Conservation (phyloP, 1,140 invertebrate genomes). For the Leguminivora glycinivorella region DNA sequence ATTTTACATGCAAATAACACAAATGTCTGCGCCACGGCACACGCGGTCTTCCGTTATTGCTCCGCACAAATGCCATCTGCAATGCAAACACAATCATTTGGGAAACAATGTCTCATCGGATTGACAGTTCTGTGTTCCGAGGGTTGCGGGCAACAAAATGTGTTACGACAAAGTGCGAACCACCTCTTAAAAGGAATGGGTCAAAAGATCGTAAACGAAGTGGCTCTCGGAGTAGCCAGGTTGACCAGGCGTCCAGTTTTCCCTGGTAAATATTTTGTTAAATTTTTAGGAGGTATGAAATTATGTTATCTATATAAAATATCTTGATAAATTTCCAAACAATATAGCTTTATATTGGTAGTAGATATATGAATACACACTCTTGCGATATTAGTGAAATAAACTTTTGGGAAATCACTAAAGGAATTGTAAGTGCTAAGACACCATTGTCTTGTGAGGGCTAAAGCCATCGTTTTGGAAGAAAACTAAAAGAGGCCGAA, state of each 20-base stretch:
- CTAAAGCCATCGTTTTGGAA: not conserved
- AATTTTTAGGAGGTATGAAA: no score
- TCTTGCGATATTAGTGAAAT: no score
- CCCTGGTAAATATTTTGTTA: not conserved
- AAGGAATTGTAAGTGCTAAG: no score
- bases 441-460: no score
- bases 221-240: not conserved
- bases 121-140: not conserved
- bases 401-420: no score
- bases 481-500: not conserved
- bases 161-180: conserved; percentile 15
- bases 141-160: not conserved
- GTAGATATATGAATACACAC: no score
- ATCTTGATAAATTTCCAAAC: no score
- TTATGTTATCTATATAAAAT: no score
- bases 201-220: conserved; percentile 4
- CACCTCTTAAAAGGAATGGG: conserved; percentile 18
- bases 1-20: conserved; percentile 32
- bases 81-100: conserved; percentile 24
- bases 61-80: conserved; percentile 16
- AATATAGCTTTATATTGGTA: no score
- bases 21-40: conserved; percentile 17
- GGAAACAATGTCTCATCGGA: conserved; percentile 8
- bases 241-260: not conserved
- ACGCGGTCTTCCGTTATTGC: conserved; percentile 26